A percentile compares a stretch with the other conserved stretches of the same genome.
Conservation (phyloP, 92 coral and sea anemone genomes). For the Anthopleura xanthogrammica region DNA sequence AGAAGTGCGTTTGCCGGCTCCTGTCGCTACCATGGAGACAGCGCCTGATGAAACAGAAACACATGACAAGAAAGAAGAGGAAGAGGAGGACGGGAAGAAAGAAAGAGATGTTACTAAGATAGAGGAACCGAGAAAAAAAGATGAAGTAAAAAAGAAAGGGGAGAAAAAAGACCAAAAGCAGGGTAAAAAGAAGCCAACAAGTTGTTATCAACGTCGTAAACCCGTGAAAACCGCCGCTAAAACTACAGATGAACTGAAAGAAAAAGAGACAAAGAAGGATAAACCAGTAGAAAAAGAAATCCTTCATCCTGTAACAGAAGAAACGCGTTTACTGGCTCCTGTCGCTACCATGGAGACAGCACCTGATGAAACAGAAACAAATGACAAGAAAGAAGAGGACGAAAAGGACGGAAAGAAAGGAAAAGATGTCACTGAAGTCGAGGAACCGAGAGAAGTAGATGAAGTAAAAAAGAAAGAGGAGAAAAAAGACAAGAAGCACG, state of each 20-base stretch:
- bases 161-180: slow-evolving; percentile 14
- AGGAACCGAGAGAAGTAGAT: slow-evolving; percentile 27
- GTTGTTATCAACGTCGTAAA: background rate
- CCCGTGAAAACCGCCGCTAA: too few species aligned
- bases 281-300: slow-evolving; percentile 15
- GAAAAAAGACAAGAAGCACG: slow-evolving; percentile 27
- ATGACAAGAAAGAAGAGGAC: slow-evolving; percentile 35
- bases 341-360: too few species aligned
- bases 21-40: too few species aligned
- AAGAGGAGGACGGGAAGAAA: slow-evolving; percentile 42
- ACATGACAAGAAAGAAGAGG: slow-evolving; percentile 36
- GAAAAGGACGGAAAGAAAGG: slow-evolving; percentile 45
- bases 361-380: slow-evolving; percentile 10
- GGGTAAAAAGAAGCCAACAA: slow-evolving; percentile 26
- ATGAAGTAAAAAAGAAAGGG: slow-evolving; percentile 46
- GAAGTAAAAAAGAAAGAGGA: slow-evolving; percentile 46
- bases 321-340: background rate
- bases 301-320: slow-evolving; percentile 27
- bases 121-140: slow-evolving; percentile 35
- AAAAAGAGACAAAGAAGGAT: slow-evolving; percentile 25
- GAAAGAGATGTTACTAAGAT: slow-evolving; percentile 17
- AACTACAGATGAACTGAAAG: background rate
- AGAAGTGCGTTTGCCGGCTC: slow-evolving; percentile 7
- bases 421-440: slow-evolving; percentile 23
- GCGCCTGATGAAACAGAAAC: background rate